These are phyloP conservation scores for Eira barbara DNA, from an alignment of 2,113 vertebrate genomes.

Conservation along the genomic window DNA sequence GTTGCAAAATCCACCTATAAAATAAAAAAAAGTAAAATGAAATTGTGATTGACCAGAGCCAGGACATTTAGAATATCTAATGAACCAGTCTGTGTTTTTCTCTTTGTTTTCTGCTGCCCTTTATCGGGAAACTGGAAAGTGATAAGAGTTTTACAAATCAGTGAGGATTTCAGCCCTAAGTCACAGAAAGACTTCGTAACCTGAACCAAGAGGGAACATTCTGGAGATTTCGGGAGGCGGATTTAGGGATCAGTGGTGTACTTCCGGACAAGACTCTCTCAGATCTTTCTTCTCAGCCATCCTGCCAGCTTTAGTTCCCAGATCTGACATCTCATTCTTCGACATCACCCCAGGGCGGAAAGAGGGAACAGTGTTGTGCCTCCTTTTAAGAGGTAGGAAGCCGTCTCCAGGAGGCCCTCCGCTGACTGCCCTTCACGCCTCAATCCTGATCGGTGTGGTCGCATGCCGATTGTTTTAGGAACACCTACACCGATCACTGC, in stretches of 20 bases:
- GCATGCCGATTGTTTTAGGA: neutral
- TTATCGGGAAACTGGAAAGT: neutral
- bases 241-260: accelerated
- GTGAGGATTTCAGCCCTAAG: neutral
- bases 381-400: neutral
- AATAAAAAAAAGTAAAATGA: neutral
- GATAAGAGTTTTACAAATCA: too few relatives aligned
- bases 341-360: neutral
- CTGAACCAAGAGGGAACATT: neutral
- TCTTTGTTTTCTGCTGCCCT: neutral
- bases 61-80: neutral
- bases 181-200: neutral
- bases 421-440: neutral
- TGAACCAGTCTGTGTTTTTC: neutral
- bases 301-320: neutral
- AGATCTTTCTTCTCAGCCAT: neutral
- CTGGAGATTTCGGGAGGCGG: neutral
- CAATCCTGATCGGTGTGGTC: accelerated
- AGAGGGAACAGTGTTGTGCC: neutral
- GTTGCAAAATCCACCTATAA: too few relatives aligned
- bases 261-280: too few relatives aligned
- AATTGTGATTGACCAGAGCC: too few relatives aligned
- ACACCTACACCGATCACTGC: accelerated
- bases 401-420: neutral
- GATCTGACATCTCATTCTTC: neutral